Base-by-base conservation (phyloP, 2,797 vertebrate species). In the Leptatherina wallacei region DNA sequence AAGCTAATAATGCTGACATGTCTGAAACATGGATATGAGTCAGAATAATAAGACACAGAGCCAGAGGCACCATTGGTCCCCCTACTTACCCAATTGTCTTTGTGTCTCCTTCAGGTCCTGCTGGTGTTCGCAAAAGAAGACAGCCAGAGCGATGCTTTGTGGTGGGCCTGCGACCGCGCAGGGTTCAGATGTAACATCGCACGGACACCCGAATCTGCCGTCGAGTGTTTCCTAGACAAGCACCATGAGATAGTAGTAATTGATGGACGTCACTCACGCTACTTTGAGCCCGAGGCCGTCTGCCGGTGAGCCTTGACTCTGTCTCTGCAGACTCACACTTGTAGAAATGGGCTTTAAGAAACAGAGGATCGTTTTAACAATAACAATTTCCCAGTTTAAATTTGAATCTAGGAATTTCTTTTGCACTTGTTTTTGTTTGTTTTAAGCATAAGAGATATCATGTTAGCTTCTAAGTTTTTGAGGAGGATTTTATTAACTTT, bases 61-160 rank as follows among this genome's bases (percentile, higher is more conserved):
- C 42, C 42, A 47, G 3, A 47, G 42, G 42, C 24, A 6, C 18
- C 5, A n/a, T 8, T 47, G 18, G 20, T 10, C n/a, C 47, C 6
- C n/a, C n/a, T 22, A 24, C 51, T 77, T 59, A 82, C 70, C 42
- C 56, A 30, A 13, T 18, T n/a, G 1, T 18, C 27, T 35, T 24
- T 24, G 24, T 58, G 61, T 73, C 67, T 64, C 36, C 86, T 6
- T 61, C 93, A 99, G 98, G 97, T 99, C 90, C 93, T 99, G 91
- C 92, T 99, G 82, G 94, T 99, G 73, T 99, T 99, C 75, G 96
- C 96, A 36, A 97, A 98, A 88, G 98, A 98, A 93, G 98, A 99
- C 85, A 95, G 93, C 81, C 97, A 99, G 81, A 99, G 97, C 11
- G 96, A 98, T 77, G 96, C 96, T 4, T 97, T 99, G 91, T 98